These are phyloP conservation scores for Burhinus bistriatus DNA, from an alignment of 2,113 vertebrate genomes.

Conservation along the genomic window DNA sequence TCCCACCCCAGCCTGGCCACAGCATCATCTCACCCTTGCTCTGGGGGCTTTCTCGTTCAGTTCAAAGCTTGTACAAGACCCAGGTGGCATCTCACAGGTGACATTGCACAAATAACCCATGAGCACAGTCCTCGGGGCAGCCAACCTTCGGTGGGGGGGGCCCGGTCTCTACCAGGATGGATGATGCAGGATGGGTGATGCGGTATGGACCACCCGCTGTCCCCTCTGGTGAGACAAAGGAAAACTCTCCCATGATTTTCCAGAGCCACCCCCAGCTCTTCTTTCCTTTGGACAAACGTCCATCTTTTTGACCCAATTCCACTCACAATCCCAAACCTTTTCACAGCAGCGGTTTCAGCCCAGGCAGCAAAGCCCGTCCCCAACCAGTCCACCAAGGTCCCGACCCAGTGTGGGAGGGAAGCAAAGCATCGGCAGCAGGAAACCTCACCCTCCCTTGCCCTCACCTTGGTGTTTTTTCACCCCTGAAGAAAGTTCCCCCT, in stretches of 20 bases:
- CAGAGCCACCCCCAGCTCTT: background rate
- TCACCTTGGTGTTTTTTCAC: background rate
- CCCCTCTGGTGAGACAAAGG: fast-evolving
- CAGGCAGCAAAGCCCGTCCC: background rate
- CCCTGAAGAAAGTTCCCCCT: background rate
- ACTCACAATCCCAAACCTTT: background rate
- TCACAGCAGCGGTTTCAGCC: background rate
- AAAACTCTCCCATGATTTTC: background rate
- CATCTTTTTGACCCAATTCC: background rate
- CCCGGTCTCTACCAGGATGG: background rate
- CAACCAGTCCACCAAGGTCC: fast-evolving
- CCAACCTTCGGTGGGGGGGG: fast-evolving
- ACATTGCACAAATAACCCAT: background rate
- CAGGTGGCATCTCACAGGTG: background rate
- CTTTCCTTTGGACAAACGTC: background rate
- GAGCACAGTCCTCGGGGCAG: background rate
- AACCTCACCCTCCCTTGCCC: background rate
- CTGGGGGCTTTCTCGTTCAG: no score
- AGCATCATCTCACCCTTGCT: background rate
- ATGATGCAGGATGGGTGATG: background rate
- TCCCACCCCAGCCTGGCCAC: background rate
- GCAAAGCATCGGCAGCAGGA: background rate
- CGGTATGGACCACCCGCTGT: background rate
- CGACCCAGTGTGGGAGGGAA: fast-evolving
- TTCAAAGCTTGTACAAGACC: background rate